phyloP scores from a whole-genome alignment of 2,797 vertebrate genomes.

The Microctenopoma steveboyesi region DNA sequence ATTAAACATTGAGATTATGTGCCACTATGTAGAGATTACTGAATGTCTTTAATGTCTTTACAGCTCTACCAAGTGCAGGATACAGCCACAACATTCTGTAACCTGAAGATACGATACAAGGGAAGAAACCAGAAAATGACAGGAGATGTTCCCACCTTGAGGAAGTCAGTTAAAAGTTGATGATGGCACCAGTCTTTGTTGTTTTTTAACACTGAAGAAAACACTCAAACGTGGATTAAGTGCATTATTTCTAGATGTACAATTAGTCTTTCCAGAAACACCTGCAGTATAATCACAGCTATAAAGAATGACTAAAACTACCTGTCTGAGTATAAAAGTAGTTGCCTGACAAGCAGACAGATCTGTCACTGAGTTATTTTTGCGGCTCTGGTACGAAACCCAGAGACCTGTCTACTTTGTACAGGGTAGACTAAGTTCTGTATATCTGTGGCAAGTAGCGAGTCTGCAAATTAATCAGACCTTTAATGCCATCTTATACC shows the following conservation, averaged over 20 bases:
- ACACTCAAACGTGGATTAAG: background rate
- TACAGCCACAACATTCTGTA: background rate
- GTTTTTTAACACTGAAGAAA: background rate
- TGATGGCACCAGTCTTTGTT: too few relatives aligned
- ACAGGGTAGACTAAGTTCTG: background rate
- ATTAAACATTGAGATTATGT: constrained; percentile 1
- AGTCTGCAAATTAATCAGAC: background rate
- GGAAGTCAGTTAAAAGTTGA: background rate
- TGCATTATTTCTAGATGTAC: background rate
- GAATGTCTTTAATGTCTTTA: too few relatives aligned
- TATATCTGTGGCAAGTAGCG: background rate
- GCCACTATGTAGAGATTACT: background rate
- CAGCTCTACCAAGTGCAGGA: background rate
- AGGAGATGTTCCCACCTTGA: background rate
- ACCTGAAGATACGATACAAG: background rate
- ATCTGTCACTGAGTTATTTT: constrained; percentile 31
- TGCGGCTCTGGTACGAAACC: constrained; percentile 8
- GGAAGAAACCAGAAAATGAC: too few relatives aligned
- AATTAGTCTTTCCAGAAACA: background rate
- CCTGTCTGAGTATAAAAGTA: constrained; percentile 6
- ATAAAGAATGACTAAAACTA: background rate
- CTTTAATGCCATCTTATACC: background rate
- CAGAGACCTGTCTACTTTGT: constrained; percentile 23
- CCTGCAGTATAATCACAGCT: background rate
- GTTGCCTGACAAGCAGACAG: background rate